Evolutionary conservation across 2,113 vertebrate genomes (phyloP), one percentile per base, ranked within the genome.

Genomic region (Lanius ludovicianus): DNA sequence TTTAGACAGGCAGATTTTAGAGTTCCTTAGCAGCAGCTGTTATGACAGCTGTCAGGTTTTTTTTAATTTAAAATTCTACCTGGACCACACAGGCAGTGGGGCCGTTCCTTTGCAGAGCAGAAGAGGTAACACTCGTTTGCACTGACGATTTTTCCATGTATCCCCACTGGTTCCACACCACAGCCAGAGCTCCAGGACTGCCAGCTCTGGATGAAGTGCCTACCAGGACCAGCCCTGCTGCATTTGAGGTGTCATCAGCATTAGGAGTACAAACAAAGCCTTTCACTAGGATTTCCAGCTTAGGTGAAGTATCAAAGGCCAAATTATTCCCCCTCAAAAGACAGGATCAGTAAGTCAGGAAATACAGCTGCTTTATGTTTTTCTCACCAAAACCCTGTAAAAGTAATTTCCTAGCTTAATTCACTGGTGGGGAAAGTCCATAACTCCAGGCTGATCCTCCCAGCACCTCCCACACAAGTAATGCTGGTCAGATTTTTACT

Each of bases 371-470:
- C 6, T 79, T 73, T 46, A 30, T 3, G 6, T 18, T 82, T 89
- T 41, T 37, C 41, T 46, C 65, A 13, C 16, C 56, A 75, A 87
- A 55, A 35, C 11, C 56, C 49, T 60, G 13, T 24, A 49, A 7
- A 89, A 93, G n/a, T 39, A 4, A 89, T 83, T 85, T 68, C 30
- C n/a, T n/a, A 68, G 65, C 11, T n/a, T 75, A 89, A 87, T 60
- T 77, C 59, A 56, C 17, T 5, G 7, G 44, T 13, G 9, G 23
- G 10, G 8, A 75, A 87, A 88, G 70, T 27, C 57, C 37, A 1
- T 42, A 68, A 89, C 10, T 76, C 49, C 75, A 76, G 21, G 77
- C 27, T 9, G 55, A 85, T 64, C 62, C 62, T 82, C 77, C 37
- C 68, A 50, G 35, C 63, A 55, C 53, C 55, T 78, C 73, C 60